A percentile compares a stretch with the other conserved stretches of the same genome.
Conservation (phyloP, 2,797 vertebrate genomes). For the Loriculus beryllinus region DNA sequence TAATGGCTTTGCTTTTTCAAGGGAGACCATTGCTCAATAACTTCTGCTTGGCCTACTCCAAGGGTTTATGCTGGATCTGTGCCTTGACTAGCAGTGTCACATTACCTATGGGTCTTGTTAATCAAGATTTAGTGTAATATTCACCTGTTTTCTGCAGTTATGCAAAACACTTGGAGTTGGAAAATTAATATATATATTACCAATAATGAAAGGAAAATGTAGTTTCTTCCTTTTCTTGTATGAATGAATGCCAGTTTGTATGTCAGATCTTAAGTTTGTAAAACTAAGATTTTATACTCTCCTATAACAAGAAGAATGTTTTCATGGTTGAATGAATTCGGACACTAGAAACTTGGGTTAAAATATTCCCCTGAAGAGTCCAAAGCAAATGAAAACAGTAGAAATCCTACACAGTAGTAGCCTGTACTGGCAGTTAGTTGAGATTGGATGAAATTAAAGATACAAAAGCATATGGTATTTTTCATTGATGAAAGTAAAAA, state of each 20-base stretch:
- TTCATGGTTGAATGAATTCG: background rate
- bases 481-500: background rate
- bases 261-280: background rate
- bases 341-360: background rate
- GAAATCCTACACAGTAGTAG: background rate
- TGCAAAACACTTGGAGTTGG: background rate
- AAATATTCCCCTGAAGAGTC: background rate
- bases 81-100: background rate
- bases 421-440: background rate
- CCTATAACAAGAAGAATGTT: background rate
- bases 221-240: background rate
- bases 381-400: background rate
- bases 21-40: background rate
- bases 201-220: background rate
- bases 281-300: background rate
- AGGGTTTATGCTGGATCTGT: background rate
- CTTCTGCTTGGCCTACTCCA: background rate
- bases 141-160: background rate
- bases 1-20: slow-evolving; percentile 1
- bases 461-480: background rate
- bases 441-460: background rate
- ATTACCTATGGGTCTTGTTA: background rate
- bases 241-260: background rate
- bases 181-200: background rate
- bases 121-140: background rate